Evolutionary conservation across 2,113 vertebrate genomes (phyloP).

Genomic region (Donacobius atricapilla): DNA sequence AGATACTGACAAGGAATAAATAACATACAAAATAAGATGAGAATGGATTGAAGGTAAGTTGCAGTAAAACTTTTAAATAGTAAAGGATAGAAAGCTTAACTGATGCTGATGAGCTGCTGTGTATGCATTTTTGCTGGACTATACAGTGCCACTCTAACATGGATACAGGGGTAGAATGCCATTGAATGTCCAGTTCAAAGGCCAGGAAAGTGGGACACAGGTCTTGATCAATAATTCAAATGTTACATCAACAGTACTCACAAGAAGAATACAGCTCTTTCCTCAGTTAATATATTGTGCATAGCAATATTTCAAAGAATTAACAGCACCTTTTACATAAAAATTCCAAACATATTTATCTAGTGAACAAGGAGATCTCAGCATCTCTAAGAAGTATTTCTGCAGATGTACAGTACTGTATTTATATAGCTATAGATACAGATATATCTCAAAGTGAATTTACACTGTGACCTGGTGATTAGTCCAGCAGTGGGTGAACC

Average conservation of each 20-base stretch:
- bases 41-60: background rate
- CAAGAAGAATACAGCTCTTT: slow-evolving; percentile 1
- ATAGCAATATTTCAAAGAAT: slow-evolving; percentile 11
- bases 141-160: background rate
- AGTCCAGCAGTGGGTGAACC: slow-evolving; percentile 47
- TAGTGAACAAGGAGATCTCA: slow-evolving; percentile 63
- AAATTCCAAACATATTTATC: slow-evolving; percentile 52
- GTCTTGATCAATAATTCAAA: background rate
- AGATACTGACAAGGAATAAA: background rate
- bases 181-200: background rate
- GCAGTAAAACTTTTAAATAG: background rate
- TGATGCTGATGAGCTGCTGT: background rate
- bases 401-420: slow-evolving; percentile 67
- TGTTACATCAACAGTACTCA: background rate
- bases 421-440: slow-evolving; percentile 69
- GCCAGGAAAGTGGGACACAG: background rate
- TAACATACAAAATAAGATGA: background rate
- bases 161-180: background rate
- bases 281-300: background rate
- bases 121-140: background rate
- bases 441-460: slow-evolving; percentile 70
- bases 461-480: slow-evolving; percentile 66
- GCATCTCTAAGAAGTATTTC: slow-evolving; percentile 67
- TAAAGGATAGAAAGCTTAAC: background rate
- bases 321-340: slow-evolving; percentile 54